Conservation (phyloP, 2,113 vertebrate species). For the Turdus rufiventris region DNA sequence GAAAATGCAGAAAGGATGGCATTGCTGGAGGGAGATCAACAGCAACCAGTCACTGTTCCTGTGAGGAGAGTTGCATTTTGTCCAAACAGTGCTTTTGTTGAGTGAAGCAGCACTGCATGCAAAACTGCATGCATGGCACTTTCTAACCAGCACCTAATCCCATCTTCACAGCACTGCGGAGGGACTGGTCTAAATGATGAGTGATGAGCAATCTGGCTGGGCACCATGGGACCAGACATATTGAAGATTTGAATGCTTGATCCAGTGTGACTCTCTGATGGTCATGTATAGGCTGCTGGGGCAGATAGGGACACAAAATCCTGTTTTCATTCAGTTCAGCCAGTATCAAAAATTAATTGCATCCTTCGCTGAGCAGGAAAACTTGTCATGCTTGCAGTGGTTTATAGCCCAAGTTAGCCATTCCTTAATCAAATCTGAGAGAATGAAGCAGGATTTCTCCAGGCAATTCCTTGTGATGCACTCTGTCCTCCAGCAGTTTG, state of each 20-base stretch:
- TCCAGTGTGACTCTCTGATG: not conserved
- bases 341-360: not conserved
- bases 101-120: not conserved
- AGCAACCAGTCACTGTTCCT: not conserved
- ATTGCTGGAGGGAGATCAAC: not conserved
- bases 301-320: not conserved
- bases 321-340: not conserved
- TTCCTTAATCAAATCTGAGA: not conserved
- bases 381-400: not conserved
- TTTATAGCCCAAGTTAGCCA: not conserved
- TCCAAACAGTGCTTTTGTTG: not conserved
- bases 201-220: not conserved
- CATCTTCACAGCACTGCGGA: not conserved
- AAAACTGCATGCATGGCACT: not conserved
- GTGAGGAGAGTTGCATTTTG: not conserved
- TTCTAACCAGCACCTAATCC: not conserved
- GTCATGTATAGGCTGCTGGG: not conserved
- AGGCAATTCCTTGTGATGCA: not conserved
- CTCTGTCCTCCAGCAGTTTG: not conserved
- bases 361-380: not conserved
- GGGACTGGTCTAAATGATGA: not conserved
- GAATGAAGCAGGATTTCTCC: not conserved
- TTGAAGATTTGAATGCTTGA: not conserved
- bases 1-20: not conserved
- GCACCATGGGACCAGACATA: not conserved